These are phyloP conservation scores for Tetrao urogallus DNA, from an alignment of 2,113 vertebrate genomes.

Conservation along the genomic window DNA sequence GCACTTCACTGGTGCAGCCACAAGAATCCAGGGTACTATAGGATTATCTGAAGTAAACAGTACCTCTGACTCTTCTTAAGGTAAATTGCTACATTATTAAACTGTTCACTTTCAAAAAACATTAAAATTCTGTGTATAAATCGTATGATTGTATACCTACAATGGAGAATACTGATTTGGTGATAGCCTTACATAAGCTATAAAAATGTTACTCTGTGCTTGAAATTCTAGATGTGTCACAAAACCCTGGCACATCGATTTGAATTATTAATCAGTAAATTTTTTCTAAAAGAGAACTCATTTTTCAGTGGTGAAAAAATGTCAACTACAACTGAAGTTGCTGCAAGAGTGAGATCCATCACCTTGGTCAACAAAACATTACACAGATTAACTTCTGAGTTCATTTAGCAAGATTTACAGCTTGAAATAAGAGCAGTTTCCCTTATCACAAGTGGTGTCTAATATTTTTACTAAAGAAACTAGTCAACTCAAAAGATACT, in stretches of 20 bases:
- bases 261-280: neutral
- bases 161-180: no score
- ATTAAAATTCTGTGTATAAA: neutral
- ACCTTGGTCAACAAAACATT: neutral
- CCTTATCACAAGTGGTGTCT: neutral
- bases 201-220: neutral
- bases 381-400: neutral
- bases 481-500: neutral
- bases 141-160: neutral
- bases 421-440: neutral
- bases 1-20: neutral
- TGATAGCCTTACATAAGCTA: neutral
- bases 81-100: neutral
- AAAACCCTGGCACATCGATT: neutral
- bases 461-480: neutral
- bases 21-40: neutral
- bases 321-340: neutral
- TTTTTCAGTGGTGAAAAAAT: neutral
- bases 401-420: neutral
- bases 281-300: neutral
- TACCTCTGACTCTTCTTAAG: neutral
- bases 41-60: neutral
- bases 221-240: neutral
- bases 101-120: neutral
- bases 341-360: neutral